A percentile compares a stretch with the other conserved stretches of the same genome.
Conservation (phyloP, 2,888 invertebrate species). For the Dryobotodes eremita region DNA sequence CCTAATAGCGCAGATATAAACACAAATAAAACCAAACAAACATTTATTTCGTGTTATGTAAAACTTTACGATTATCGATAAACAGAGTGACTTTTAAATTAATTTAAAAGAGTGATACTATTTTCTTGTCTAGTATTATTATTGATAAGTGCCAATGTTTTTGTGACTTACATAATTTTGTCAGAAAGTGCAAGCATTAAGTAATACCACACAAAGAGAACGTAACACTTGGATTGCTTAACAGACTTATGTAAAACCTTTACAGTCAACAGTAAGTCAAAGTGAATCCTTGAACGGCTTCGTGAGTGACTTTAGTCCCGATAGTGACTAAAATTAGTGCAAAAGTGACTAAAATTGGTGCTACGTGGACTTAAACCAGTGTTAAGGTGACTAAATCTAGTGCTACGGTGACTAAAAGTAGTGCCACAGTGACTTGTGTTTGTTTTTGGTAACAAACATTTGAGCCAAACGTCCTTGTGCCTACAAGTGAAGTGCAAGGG, state of each 20-base stretch:
- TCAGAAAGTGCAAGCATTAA: conserved; percentile 24
- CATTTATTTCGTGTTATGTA: conserved; percentile 1
- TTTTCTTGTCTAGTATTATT: conserved; percentile 4
- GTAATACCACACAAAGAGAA: conserved; percentile 8
- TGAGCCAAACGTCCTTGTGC: conserved; percentile 41
- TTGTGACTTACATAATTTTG: conserved; percentile 30
- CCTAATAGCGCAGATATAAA: neutral
- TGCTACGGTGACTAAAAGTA: conserved; percentile 4
- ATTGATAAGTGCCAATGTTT: conserved; percentile 16
- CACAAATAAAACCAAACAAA: conserved; percentile 11
- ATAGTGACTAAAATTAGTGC: neutral
- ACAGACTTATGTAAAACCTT: conserved; percentile 32
- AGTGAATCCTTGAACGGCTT: conserved; percentile 14
- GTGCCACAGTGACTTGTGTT: conserved; percentile 36
- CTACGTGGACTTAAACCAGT: neutral
- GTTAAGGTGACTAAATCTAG: conserved; percentile 1
- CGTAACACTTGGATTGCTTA: conserved; percentile 19
- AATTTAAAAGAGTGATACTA: conserved; percentile 16
- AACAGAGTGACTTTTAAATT: conserved; percentile 9
- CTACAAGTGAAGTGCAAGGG: conserved; percentile 68
- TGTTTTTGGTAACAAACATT: conserved; percentile 41
- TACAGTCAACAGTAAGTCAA: conserved; percentile 8
- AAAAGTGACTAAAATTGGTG: neutral
- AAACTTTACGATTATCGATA: neutral
- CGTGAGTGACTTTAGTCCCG: conserved; percentile 4